These are phyloP conservation scores for Lepilemur septentrionalis DNA, from an alignment of 2,797 vertebrate species.

Conservation along the genomic window DNA sequence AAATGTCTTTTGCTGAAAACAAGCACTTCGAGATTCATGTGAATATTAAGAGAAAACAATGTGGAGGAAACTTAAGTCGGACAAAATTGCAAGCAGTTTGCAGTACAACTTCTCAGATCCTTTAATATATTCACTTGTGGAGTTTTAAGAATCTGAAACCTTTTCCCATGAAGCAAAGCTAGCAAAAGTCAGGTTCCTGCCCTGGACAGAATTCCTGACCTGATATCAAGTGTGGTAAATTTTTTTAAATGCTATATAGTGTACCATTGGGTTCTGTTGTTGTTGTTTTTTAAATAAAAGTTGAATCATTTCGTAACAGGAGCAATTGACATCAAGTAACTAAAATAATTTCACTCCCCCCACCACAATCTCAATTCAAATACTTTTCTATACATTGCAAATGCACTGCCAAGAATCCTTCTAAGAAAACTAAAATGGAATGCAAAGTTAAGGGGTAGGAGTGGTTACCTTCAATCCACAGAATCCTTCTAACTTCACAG, in stretches of 20 bases:
- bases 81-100: neutral
- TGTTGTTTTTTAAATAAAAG: neutral
- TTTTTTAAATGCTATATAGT: neutral
- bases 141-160: neutral
- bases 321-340: conserved; percentile 24
- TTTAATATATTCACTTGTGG: neutral
- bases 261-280: neutral
- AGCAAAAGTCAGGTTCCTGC: neutral
- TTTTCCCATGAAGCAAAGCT: neutral
- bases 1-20: neutral
- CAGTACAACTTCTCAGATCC: neutral
- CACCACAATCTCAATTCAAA: neutral
- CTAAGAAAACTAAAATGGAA: conserved; percentile 32
- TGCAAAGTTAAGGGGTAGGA: neutral
- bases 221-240: neutral
- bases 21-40: neutral
- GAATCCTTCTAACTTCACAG: neutral
- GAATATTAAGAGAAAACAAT: neutral
- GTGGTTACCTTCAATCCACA: neutral
- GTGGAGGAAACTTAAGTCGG: neutral
- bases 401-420: neutral
- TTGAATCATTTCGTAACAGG: neutral
- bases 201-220: neutral
- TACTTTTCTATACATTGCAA: neutral
- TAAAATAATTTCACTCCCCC: conserved; percentile 23